Evolutionary conservation across 2,797 vertebrate species (phyloP).

Genomic region (Sebastes aleutianus): DNA sequence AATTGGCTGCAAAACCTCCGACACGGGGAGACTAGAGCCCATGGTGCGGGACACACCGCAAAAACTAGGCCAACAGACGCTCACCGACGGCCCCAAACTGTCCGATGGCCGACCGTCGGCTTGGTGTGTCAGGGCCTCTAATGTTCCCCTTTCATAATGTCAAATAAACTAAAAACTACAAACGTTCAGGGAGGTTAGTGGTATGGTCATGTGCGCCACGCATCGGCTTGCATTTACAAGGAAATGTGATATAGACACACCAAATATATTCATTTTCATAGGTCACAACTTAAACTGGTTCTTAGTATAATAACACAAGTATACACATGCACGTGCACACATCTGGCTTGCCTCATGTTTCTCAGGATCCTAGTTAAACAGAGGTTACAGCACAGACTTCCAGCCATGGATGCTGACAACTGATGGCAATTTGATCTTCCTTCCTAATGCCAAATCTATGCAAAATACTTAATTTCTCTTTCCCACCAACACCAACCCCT

Average conservation of each 20-base stretch:
- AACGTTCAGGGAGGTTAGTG: neutral
- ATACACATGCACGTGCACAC: neutral
- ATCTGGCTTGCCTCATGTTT: slow-evolving; percentile 2
- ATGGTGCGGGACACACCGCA: too few species aligned
- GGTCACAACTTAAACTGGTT: neutral
- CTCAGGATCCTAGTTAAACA: slow-evolving; percentile 9
- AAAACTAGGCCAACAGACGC: too few species aligned
- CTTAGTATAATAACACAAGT: neutral
- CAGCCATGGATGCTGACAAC: slow-evolving; percentile 47
- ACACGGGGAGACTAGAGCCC: too few species aligned
- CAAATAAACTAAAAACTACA: neutral
- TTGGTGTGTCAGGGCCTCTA: neutral
- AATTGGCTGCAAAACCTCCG: too few species aligned
- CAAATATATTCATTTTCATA: neutral
- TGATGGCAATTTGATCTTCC: slow-evolving; percentile 55
- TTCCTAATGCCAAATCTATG: slow-evolving; percentile 59
- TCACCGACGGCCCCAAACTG: too few species aligned
- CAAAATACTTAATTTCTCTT: slow-evolving; percentile 55
- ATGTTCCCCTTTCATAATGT: neutral
- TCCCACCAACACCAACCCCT: neutral
- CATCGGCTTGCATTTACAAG: neutral
- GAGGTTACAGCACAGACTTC: slow-evolving; percentile 14
- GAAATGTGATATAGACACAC: neutral
- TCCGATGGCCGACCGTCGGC: too few species aligned
- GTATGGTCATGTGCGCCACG: neutral